Conservation (phyloP, 2,888 invertebrate species). For the Pyrgus malvae region DNA sequence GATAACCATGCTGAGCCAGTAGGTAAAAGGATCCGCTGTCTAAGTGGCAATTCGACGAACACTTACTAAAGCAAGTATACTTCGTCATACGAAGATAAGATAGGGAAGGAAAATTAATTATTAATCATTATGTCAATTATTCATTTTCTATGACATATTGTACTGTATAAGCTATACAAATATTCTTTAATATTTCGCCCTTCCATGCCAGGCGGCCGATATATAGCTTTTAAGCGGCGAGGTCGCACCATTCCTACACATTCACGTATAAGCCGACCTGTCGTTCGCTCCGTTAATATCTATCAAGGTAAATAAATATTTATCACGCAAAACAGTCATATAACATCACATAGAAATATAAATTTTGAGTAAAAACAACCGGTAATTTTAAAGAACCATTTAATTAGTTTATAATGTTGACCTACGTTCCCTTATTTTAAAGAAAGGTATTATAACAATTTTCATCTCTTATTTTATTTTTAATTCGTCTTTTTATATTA, state of each 20-base stretch:
- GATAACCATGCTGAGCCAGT: no score
- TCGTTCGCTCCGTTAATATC: constrained; percentile 36
- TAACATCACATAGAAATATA: no score
- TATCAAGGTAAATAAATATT: constrained; percentile 38
- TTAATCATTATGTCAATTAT: neutral
- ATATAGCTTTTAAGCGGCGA: constrained; percentile 53
- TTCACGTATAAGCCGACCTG: constrained; percentile 41
- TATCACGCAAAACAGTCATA: neutral
- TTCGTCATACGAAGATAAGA: neutral
- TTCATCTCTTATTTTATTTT: no score
- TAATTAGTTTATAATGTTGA: no score
- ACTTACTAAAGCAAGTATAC: no score
- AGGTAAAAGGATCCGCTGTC: no score
- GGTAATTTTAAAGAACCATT: no score
- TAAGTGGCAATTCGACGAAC: no score
- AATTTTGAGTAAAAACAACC: neutral
- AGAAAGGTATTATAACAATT: no score
- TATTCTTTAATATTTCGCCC: constrained; percentile 56
- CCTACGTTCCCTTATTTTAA: no score
- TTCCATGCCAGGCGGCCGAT: constrained; percentile 50
- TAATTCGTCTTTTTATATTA: no score
- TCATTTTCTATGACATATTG: constrained; percentile 8
- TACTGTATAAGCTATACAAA: constrained; percentile 2
- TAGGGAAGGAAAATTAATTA: neutral
- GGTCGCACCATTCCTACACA: constrained; percentile 49